Evolutionary conservation across 2,113 vertebrate genomes (phyloP).

Genomic region (Rhegmatorhina hoffmannsi): DNA sequence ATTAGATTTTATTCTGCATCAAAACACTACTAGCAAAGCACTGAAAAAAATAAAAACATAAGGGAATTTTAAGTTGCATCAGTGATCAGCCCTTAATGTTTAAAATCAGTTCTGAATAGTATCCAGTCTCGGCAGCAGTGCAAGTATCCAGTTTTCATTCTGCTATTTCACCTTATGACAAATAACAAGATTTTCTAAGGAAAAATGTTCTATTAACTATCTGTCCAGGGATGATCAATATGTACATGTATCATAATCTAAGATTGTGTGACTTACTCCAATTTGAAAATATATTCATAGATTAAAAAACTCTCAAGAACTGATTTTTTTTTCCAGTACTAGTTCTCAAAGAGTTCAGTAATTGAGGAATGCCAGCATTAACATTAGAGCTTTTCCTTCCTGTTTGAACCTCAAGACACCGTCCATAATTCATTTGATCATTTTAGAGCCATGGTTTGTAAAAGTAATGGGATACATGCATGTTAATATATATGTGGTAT

Average conservation of each 20-base stretch:
- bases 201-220: neutral
- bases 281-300: neutral
- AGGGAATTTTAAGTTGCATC: neutral
- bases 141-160: neutral
- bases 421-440: neutral
- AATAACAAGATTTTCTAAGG: neutral
- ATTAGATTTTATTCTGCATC: neutral
- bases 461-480: neutral
- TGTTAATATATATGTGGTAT: neutral
- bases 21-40: neutral
- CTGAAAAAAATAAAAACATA: neutral
- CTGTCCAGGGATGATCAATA: neutral
- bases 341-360: neutral
- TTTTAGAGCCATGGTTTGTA: neutral
- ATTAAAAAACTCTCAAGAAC: neutral
- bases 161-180: neutral
- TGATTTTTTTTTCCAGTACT: too few relatives aligned
- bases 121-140: neutral
- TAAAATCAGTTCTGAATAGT: neutral
- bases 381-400: neutral
- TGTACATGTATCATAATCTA: neutral
- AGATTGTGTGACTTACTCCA: neutral
- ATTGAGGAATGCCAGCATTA: neutral
- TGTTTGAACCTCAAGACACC: neutral
- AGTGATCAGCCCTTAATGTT: neutral